Percentiles rank a stretch among this genome's conserved stretches.
These are phyloP conservation scores for Adoxophyes honmai DNA, from an alignment of 1,140 invertebrate genomes.

Conservation along the genomic window DNA sequence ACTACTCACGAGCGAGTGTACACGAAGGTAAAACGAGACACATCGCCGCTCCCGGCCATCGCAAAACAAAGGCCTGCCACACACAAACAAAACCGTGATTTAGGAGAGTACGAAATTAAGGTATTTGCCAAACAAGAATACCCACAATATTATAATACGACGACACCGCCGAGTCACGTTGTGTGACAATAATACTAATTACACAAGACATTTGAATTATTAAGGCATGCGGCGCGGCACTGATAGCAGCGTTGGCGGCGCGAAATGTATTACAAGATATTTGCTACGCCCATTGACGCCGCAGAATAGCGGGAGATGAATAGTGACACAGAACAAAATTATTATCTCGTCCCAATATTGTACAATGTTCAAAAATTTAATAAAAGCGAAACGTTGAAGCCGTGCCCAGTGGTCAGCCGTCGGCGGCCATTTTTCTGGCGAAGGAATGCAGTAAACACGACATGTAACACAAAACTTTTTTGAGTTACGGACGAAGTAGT, in stretches of 20 bases:
- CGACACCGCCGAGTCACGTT: constrained; percentile 37
- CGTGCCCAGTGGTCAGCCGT: neutral
- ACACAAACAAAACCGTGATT: constrained; percentile 66
- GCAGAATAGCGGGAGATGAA: neutral
- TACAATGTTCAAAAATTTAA: neutral
- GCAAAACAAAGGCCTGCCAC: constrained; percentile 57
- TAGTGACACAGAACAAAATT: neutral
- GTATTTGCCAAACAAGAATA: constrained; percentile 32
- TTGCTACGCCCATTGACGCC: constrained; percentile 1
- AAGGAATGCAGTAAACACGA: constrained; percentile 3
- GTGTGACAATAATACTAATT: constrained; percentile 23
- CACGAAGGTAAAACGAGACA: constrained; percentile 5
- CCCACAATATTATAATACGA: constrained; percentile 41
- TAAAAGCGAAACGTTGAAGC: constrained; percentile 4
- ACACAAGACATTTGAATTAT: constrained; percentile 13
- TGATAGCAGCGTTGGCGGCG: neutral
- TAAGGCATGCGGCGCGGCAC: constrained; percentile 8
- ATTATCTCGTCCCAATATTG: neutral
- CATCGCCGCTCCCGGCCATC: constrained; percentile 32
- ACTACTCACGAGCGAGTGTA: neutral
- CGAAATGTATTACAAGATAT: constrained; percentile 10
- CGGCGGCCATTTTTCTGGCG: neutral
- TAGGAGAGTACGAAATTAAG: constrained; percentile 49
- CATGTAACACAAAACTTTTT: neutral
- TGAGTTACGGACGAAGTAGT: too few relatives aligned